phyloP scores from a whole-genome alignment of 1,140 invertebrate genomes.

The Sitobion miscanthi region DNA sequence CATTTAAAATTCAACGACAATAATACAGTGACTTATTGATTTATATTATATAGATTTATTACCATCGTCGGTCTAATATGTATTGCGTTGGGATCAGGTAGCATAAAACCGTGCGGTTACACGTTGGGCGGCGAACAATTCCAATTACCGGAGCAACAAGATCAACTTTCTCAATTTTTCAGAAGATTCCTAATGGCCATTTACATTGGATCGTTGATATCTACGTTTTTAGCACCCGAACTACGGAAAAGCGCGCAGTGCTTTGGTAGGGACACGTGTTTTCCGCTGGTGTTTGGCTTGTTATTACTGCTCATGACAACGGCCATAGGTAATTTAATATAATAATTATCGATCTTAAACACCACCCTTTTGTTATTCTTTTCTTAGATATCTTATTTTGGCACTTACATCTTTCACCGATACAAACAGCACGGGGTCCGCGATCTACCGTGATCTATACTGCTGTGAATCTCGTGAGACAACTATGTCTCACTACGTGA shows the following conservation, averaged over 20 bases:
- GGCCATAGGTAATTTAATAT: constrained; percentile 72
- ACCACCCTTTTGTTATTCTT: too few species aligned
- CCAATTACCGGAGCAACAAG: constrained; percentile 76
- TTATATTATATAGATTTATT: constrained; percentile 66
- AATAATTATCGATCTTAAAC: neutral
- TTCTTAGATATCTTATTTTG: too few species aligned
- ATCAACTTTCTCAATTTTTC: constrained; percentile 83
- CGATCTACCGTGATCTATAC: too few species aligned
- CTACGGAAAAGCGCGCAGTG: constrained; percentile 82
- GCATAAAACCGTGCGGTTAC: constrained; percentile 97
- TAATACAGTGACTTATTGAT: neutral
- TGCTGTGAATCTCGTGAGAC: too few species aligned
- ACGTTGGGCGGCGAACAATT: constrained; percentile 98
- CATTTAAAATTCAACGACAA: neutral
- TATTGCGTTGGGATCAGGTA: constrained; percentile 91
- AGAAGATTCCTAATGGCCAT: constrained; percentile 94
- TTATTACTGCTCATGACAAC: constrained; percentile 85
- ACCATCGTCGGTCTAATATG: constrained; percentile 79
- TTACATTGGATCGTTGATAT: constrained; percentile 91
- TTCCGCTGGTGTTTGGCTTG: constrained; percentile 89
- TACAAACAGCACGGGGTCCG: too few species aligned
- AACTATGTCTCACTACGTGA: too few species aligned
- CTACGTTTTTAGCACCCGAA: constrained; percentile 87
- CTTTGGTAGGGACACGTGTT: constrained; percentile 83
- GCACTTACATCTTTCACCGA: too few species aligned